phyloP scores from a whole-genome alignment of 2,888 invertebrate species.

The Archaeoteleia sp. region DNA sequence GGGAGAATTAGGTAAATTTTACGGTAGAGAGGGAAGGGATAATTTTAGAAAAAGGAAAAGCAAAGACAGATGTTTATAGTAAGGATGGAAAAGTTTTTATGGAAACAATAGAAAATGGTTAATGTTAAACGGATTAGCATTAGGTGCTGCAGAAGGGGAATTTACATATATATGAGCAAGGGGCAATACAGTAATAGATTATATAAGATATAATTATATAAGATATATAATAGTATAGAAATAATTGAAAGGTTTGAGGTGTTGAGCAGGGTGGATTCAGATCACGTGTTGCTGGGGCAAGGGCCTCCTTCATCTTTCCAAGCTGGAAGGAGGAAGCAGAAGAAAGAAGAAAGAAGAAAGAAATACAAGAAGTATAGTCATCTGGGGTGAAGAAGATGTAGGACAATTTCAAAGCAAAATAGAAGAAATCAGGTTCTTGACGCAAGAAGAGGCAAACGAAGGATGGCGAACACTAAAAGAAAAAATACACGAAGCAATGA shows the following conservation, averaged over 20 bases:
- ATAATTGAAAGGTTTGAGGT: conserved; percentile 13
- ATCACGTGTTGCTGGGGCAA: conserved; percentile 35
- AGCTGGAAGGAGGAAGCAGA: too few relatives aligned
- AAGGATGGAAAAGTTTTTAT: conserved; percentile 15
- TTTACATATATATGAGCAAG: conserved; percentile 33
- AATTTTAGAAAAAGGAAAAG: background rate
- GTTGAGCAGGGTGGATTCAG: conserved; percentile 28
- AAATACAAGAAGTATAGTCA: conserved; percentile 11
- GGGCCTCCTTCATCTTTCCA: conserved; percentile 5
- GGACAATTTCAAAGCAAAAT: too few relatives aligned
- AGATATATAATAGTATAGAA: too few relatives aligned
- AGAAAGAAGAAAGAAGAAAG: conserved; percentile 5
- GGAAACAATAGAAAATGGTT: conserved; percentile 29
- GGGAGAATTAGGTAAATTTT: conserved; percentile 11
- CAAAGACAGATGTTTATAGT: conserved; percentile 1
- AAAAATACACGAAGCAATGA: conserved; percentile 2
- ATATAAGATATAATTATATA: conserved; percentile 22
- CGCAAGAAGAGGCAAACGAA: background rate
- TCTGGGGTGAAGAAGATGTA: conserved; percentile 12
- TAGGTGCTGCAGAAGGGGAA: conserved; percentile 43
- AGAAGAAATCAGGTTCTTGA: too few relatives aligned
- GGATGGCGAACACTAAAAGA: background rate
- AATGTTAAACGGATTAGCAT: conserved; percentile 29
- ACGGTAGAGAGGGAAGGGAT: background rate
- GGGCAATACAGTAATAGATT: conserved; percentile 41